Evolutionary conservation across 2,797 vertebrate species (phyloP).

Genomic region (Oryzias sinensis): DNA sequence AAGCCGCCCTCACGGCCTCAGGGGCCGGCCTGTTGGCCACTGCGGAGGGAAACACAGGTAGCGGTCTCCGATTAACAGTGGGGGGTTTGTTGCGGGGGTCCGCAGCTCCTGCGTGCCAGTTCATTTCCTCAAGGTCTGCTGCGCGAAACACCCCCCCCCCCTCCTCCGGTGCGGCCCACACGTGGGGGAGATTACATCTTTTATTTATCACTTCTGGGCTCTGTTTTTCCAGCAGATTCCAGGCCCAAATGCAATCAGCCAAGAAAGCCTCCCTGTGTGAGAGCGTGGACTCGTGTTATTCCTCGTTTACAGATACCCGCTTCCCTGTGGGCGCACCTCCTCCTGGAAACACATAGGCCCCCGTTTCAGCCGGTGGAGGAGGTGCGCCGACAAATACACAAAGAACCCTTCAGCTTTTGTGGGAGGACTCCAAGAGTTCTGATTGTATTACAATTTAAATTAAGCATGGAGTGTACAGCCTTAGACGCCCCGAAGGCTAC

Average conservation of each 20-base stretch:
- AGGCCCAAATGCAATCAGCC: conserved; percentile 89
- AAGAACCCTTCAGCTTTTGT: background rate
- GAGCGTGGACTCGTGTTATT: conserved; percentile 56
- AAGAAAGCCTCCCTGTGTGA: conserved; percentile 82
- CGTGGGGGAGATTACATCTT: conserved; percentile 87
- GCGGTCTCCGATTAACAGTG: conserved; percentile 46
- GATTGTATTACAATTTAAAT: conserved; percentile 81
- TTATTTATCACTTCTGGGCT: conserved; percentile 94
- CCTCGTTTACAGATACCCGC: conserved; percentile 33
- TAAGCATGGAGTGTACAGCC: conserved; percentile 61
- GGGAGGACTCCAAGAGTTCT: conserved; percentile 62
- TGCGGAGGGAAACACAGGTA: conserved; percentile 16
- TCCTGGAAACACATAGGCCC: conserved; percentile 30
- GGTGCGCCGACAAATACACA: conserved; percentile 1
- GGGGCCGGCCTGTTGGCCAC: conserved; percentile 20
- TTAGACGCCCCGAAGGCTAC: too few relatives aligned
- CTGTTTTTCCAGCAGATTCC: conserved; percentile 94
- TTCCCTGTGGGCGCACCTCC: conserved; percentile 58
- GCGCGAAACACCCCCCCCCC: conserved; percentile 44
- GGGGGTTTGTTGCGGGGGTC: conserved; percentile 40
- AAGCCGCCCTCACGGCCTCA: conserved; percentile 17
- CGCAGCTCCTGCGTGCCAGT: conserved; percentile 47
- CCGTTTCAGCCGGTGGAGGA: conserved; percentile 22
- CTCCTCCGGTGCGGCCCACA: conserved; percentile 50
- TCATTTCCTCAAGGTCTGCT: conserved; percentile 64